Conservation (phyloP, 2,888 invertebrate genomes). For the Hipparchia sbordonii region DNA sequence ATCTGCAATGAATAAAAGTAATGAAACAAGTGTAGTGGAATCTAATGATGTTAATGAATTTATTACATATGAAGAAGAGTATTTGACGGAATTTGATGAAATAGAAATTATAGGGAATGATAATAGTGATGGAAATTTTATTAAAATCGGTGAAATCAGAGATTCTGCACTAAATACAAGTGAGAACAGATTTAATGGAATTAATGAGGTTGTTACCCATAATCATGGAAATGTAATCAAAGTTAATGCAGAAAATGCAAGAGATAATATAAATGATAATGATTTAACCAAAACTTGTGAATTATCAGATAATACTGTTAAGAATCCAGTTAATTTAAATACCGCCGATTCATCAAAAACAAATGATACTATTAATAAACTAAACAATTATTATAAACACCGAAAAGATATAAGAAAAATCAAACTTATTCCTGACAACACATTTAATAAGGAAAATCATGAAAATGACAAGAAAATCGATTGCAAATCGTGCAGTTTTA, state of each 20-base stretch:
- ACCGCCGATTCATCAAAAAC: background rate
- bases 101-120: background rate
- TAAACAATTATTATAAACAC: slow-evolving; percentile 37
- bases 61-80: slow-evolving; percentile 1
- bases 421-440: background rate
- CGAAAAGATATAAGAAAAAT: slow-evolving; percentile 25
- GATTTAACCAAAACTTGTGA: background rate
- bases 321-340: background rate
- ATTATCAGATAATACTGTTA: background rate
- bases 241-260: background rate
- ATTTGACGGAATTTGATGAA: slow-evolving; percentile 6
- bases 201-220: background rate
- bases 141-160: background rate
- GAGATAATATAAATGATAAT: background rate
- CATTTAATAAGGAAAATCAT: slow-evolving; percentile 28
- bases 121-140: background rate
- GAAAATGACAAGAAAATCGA: slow-evolving; percentile 30
- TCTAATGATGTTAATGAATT: background rate
- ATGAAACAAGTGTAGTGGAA: slow-evolving; percentile 29
- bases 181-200: background rate
- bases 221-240: background rate
- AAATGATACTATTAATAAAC: slow-evolving; percentile 29
- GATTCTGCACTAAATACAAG: background rate
- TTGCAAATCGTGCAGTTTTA: slow-evolving; percentile 26
- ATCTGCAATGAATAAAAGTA: slow-evolving; percentile 16